Conservation (phyloP, 2,797 vertebrate species). For the Rhynchotus rufescens region DNA sequence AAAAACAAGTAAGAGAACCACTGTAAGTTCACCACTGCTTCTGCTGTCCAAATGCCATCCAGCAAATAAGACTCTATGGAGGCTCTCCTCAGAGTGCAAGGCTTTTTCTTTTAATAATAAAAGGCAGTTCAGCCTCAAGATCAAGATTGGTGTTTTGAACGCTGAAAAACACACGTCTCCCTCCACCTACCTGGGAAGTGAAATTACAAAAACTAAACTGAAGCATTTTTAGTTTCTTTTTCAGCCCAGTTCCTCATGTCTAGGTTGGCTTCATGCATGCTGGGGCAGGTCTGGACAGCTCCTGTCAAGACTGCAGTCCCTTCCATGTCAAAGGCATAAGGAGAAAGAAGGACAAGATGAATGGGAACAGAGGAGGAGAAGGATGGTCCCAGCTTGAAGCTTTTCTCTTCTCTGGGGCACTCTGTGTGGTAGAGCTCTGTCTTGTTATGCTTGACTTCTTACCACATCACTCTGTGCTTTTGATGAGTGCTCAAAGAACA, state of each 20-base stretch:
- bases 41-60: conserved; percentile 25
- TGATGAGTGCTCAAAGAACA: neutral
- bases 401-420: neutral
- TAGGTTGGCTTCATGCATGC: neutral
- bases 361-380: neutral
- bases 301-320: neutral
- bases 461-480: neutral
- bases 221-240: conserved; percentile 44
- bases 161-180: conserved; percentile 42
- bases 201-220: conserved; percentile 35
- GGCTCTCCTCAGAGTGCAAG: neutral
- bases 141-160: conserved; percentile 20
- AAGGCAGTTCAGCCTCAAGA: conserved; percentile 34
- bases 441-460: neutral
- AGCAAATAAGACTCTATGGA: conserved; percentile 39
- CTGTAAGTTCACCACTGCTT: conserved; percentile 49
- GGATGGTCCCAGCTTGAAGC: neutral
- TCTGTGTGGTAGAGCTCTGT: neutral
- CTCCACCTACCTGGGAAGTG: conserved; percentile 59
- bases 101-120: neutral
- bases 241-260: neutral
- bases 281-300: conserved; percentile 29
- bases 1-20: conserved; percentile 10
- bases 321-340: neutral
- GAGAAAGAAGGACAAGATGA: conserved; percentile 17